Evolutionary conservation across 2,888 invertebrate species (phyloP).

Genomic region (Ectropis crepuscularia): DNA sequence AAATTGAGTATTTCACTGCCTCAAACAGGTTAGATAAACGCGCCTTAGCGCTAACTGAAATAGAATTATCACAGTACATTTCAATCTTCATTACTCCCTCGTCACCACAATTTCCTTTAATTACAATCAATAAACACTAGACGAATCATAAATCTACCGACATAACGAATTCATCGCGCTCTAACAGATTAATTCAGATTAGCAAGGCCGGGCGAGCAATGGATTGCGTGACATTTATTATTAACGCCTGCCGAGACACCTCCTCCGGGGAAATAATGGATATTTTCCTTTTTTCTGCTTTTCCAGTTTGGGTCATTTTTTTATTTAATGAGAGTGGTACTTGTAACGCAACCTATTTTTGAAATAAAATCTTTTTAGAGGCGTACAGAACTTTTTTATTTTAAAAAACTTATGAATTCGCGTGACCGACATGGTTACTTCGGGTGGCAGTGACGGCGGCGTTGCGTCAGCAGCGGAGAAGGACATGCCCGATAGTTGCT

Average conservation of each 20-base stretch:
- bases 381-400: no score
- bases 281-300: conserved; percentile 37
- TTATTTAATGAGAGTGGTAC: conserved; percentile 2
- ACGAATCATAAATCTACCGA: conserved; percentile 30
- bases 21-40: no score
- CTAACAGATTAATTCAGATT: conserved; percentile 48
- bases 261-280: conserved; percentile 39
- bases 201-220: conserved; percentile 33
- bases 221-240: conserved; percentile 45
- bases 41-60: no score
- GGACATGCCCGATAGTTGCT: no score
- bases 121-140: conserved; percentile 14
- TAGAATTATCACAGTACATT: no score
- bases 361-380: no score
- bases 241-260: conserved; percentile 46
- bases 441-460: no score
- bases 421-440: no score
- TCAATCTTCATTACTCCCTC: not conserved
- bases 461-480: no score
- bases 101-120: conserved; percentile 5
- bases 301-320: conserved; percentile 14
- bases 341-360: not conserved
- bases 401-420: no score
- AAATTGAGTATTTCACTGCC: no score
- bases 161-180: conserved; percentile 41